Evolutionary conservation across 1,140 invertebrate species (phyloP), one percentile per base, ranked within the genome.

Genomic region (Penaeus indicus): DNA sequence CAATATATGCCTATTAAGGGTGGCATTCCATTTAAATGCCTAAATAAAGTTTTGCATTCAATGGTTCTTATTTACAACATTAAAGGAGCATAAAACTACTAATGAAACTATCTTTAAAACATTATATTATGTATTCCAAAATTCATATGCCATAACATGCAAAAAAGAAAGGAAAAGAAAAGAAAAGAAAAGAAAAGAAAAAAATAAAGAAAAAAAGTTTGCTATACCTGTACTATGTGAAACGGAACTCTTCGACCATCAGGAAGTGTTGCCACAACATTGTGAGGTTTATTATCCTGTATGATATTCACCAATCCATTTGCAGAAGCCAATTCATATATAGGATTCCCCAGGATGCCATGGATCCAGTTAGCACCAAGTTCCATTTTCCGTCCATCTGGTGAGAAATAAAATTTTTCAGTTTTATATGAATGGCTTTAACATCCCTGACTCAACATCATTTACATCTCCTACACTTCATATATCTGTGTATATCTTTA

Each of bases 351-450:
- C 27, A 96, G 93, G n/a, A 97, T 96, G 32, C 97, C 97, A 93
- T 98, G 97, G 90, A 98, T 98, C 96, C 97, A 98, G 92, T 98
- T 98, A 63, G 97, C 97, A 85, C 97, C 97, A 67, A 98, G 93
- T 94, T 98, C 97, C 60, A 98, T 94, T 92, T 94, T 94, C 84
- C 94, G 92, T 16, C 92, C 92, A 64, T 94, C 95, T 95, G 85
- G 85, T 84, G 91, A 79, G 78, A 38, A 13, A 67, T 25, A 75
- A 64, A 87, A 77, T 22, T 22, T 81, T 38, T 32, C 16, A 75
- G 25, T n/a, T 25, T 22, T n/a, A 72, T 13, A 75, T 75, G n/a
- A 75, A 75, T 32, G n/a, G 38, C 25, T 18, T 25, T 75, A 72
- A 72, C 32, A 72, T n/a, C n/a, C 67, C 32, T n/a, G n/a, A 72